These are phyloP conservation scores for Cyprinella venusta DNA, from an alignment of 2,797 vertebrate genomes.

Conservation along the genomic window DNA sequence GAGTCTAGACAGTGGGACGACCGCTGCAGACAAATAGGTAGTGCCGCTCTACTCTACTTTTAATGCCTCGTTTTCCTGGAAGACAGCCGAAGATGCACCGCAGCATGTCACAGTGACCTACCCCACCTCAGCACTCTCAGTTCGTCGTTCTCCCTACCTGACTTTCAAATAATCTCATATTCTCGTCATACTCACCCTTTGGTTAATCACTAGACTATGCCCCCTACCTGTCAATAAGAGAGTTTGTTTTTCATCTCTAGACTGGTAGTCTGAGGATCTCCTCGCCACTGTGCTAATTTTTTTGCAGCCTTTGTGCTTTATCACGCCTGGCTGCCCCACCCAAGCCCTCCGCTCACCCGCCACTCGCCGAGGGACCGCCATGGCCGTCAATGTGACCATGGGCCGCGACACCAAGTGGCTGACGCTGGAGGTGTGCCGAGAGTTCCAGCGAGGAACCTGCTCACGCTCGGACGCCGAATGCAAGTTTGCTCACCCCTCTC, in stretches of 20 bases:
- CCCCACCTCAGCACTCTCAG: constrained; percentile 62
- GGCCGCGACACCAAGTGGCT: constrained; percentile 99
- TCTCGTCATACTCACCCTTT: constrained; percentile 17
- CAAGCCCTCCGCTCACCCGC: constrained; percentile 21
- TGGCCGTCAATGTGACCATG: constrained; percentile 92
- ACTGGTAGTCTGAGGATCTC: constrained; percentile 13
- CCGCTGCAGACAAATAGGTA: constrained; percentile 42
- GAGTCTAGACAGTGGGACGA: constrained; percentile 43
- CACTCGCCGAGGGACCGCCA: constrained; percentile 56
- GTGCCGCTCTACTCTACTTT: constrained; percentile 39
- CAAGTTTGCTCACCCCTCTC: constrained; percentile 97
- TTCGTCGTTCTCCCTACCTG: constrained; percentile 70
- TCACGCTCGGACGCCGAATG: constrained; percentile 93
- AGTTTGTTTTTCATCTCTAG: constrained; percentile 27
- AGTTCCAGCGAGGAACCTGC: constrained; percentile 98
- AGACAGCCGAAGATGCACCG: constrained; percentile 56
- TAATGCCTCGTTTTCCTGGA: constrained; percentile 53
- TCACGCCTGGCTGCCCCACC: constrained; percentile 50
- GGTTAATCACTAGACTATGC: constrained; percentile 42
- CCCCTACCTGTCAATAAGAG: constrained; percentile 10
- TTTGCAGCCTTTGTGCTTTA: constrained; percentile 45
- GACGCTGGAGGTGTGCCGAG: constrained; percentile 98
- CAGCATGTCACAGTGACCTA: constrained; percentile 70
- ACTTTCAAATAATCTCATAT: constrained; percentile 22
- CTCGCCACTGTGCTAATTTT: constrained; percentile 11